Percentiles rank a stretch among this genome's conserved stretches.
Conservation (phyloP, 2,888 invertebrate species). For the Caenorhabditis afra region DNA sequence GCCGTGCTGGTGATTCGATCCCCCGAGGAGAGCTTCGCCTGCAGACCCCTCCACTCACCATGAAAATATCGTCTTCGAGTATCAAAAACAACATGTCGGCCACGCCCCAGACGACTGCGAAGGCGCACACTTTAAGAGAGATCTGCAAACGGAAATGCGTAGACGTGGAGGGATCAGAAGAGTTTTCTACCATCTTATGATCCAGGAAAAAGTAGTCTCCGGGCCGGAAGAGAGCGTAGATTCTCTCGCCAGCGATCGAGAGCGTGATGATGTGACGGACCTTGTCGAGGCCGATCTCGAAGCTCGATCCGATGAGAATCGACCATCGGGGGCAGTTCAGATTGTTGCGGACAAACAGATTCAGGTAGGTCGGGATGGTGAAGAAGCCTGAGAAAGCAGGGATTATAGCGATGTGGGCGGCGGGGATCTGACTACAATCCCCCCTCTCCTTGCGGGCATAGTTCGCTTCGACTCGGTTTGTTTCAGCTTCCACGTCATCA, state of each 20-base stretch:
- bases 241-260: slow-evolving; percentile 65
- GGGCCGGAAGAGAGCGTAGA: slow-evolving; percentile 62
- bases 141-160: slow-evolving; percentile 50
- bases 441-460: too few relatives aligned
- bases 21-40: not conserved
- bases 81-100: slow-evolving; percentile 63
- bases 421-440: not conserved
- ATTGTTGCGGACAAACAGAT: slow-evolving; percentile 60
- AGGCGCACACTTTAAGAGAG: slow-evolving; percentile 52
- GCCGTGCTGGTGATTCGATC: not conserved
- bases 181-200: slow-evolving; percentile 54
- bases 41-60: slow-evolving; percentile 43
- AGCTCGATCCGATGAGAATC: slow-evolving; percentile 67
- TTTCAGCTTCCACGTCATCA: too few relatives aligned
- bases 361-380: slow-evolving; percentile 69
- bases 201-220: slow-evolving; percentile 64
- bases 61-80: slow-evolving; percentile 60
- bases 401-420: not conserved
- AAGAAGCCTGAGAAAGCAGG: slow-evolving; percentile 62
- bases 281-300: slow-evolving; percentile 68
- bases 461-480: too few relatives aligned
- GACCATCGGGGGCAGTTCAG: slow-evolving; percentile 64
- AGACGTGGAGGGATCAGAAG: not conserved
- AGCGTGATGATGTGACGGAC: slow-evolving; percentile 65
- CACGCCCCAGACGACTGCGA: slow-evolving; percentile 61